Percentiles rank a stretch among this genome's conserved stretches.
Evolutionary conservation across 2,113 vertebrate genomes (phyloP).

Genomic region (Fregetta grallaria): DNA sequence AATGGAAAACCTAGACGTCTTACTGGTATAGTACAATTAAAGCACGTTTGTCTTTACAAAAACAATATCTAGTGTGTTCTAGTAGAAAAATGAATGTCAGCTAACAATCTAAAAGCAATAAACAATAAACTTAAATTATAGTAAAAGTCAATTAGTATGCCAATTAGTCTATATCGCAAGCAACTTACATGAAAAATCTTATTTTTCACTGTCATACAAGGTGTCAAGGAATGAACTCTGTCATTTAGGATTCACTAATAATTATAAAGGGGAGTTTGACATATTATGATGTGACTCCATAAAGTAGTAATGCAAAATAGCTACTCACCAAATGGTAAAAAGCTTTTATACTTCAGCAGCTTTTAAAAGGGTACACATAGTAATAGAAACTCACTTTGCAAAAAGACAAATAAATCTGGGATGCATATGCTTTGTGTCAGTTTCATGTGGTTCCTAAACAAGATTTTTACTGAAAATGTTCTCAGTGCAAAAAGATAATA

Average conservation of each 20-base stretch:
- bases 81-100: slow-evolving; percentile 36
- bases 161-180: slow-evolving; percentile 63
- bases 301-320: slow-evolving; percentile 57
- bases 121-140: slow-evolving; percentile 62
- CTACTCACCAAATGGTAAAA: slow-evolving; percentile 63
- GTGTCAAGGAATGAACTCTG: slow-evolving; percentile 51
- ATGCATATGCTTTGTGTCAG: slow-evolving; percentile 58
- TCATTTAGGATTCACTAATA: slow-evolving; percentile 68
- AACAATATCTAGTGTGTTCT: not conserved
- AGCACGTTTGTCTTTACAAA: slow-evolving; percentile 52
- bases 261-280: slow-evolving; percentile 60
- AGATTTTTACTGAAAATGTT: slow-evolving; percentile 70
- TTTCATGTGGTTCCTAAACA: slow-evolving; percentile 65
- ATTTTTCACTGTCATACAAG: slow-evolving; percentile 50
- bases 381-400: slow-evolving; percentile 66
- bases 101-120: slow-evolving; percentile 55
- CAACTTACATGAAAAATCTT: slow-evolving; percentile 40
- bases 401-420: slow-evolving; percentile 68
- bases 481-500: slow-evolving; percentile 48
- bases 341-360: slow-evolving; percentile 60
- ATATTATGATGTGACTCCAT: slow-evolving; percentile 57
- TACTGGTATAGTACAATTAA: slow-evolving; percentile 41
- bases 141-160: slow-evolving; percentile 61
- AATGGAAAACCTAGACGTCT: not conserved
- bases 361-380: slow-evolving; percentile 60